Evolutionary conservation across 2,888 invertebrate genomes (phyloP).

Genomic region (Aquatica leii): DNA sequence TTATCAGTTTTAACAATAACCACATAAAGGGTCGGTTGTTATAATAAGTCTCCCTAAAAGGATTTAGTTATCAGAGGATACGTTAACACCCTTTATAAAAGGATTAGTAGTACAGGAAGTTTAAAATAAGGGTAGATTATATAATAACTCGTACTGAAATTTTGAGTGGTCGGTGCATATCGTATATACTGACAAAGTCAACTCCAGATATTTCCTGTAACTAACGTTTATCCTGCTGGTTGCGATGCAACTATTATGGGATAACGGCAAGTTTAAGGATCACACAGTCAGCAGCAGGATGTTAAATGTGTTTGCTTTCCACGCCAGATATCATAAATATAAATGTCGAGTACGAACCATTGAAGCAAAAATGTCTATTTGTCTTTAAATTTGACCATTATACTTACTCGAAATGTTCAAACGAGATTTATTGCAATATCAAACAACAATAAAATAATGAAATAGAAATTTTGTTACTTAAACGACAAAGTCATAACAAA

Average conservation of each 20-base stretch:
- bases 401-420: constrained; percentile 52
- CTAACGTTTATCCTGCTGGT: constrained; percentile 22
- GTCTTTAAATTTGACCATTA: constrained; percentile 57
- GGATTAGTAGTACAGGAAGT: constrained; percentile 32
- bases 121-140: constrained; percentile 33
- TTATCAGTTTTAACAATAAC: constrained; percentile 25
- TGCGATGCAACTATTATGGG: constrained; percentile 32
- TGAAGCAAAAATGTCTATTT: constrained; percentile 56
- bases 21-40: constrained; percentile 26
- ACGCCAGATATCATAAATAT: constrained; percentile 56
- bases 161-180: constrained; percentile 16
- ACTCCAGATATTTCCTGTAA: constrained; percentile 19
- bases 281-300: constrained; percentile 51
- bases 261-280: constrained; percentile 52
- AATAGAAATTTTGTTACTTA: constrained; percentile 1
- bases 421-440: constrained; percentile 52
- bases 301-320: constrained; percentile 56
- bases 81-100: constrained; percentile 34
- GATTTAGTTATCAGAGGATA: constrained; percentile 32
- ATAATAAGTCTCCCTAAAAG: constrained; percentile 25
- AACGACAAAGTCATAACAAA: not conserved
- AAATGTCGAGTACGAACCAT: constrained; percentile 52
- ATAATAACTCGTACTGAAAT: constrained; percentile 21
- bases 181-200: constrained; percentile 22
- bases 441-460: constrained; percentile 23